Conservation (phyloP, 2,113 vertebrate genomes). For the Eupsittula cactorum region DNA sequence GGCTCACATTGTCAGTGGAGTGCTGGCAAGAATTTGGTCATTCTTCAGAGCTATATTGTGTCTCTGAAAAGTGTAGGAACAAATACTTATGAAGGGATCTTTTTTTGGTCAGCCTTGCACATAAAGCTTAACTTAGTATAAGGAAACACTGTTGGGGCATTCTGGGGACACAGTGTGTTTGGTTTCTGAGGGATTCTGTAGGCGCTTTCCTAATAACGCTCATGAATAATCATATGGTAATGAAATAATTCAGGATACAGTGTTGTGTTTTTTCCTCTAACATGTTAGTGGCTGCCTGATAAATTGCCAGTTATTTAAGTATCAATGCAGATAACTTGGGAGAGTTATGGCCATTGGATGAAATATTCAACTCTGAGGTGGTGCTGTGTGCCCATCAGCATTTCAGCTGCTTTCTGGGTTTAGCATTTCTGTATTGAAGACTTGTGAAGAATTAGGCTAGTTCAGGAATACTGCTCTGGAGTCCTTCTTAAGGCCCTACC, state of each 20-base stretch:
- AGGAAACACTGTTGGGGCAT: neutral
- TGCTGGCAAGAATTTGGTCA: fast-evolving
- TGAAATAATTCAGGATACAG: neutral
- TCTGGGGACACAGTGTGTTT: neutral
- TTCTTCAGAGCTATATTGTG: neutral
- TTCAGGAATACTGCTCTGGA: neutral
- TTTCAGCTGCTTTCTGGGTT: neutral
- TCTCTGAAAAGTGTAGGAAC: neutral
- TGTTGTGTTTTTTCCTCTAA: fast-evolving
- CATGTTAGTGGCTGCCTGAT: neutral
- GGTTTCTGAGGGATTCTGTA: neutral
- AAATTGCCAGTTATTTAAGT: neutral
- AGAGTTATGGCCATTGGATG: neutral
- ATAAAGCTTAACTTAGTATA: neutral
- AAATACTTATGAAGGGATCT: neutral
- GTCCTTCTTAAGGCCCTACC: neutral
- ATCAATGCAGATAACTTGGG: neutral
- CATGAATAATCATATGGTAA: neutral
- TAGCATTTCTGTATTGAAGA: neutral
- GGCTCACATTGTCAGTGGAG: neutral
- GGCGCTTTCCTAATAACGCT: neutral
- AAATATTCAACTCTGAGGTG: neutral
- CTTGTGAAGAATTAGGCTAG: neutral
- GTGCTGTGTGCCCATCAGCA: fast-evolving
- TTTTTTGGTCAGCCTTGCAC: neutral